A percentile compares a stretch with the other conserved stretches of the same genome.
Conservation (phyloP, 2,113 vertebrate species). For the Blennius ocellaris region DNA sequence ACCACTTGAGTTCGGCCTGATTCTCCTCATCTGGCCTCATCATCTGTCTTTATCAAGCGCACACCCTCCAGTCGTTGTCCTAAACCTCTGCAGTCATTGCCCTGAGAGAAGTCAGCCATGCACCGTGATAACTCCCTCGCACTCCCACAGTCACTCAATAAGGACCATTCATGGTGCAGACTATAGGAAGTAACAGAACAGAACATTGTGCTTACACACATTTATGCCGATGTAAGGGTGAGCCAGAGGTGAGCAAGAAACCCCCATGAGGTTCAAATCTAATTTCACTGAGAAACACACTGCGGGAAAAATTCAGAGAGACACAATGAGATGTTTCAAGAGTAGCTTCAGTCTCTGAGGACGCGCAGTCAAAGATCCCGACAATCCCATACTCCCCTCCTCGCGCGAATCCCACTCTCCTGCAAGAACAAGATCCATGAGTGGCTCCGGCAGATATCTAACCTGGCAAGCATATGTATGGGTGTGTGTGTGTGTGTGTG, state of each 20-base stretch:
- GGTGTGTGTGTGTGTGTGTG: slow-evolving; percentile 21
- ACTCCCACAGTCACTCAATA: slow-evolving; percentile 67
- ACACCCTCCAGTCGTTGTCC: slow-evolving; percentile 50
- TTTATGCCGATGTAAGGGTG: slow-evolving; percentile 54
- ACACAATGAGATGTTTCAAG: slow-evolving; percentile 68
- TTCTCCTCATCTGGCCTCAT: slow-evolving; percentile 59
- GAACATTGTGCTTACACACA: slow-evolving; percentile 67
- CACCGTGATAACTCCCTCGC: slow-evolving; percentile 54
- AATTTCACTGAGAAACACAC: slow-evolving; percentile 48
- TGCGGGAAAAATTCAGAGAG: slow-evolving; percentile 2
- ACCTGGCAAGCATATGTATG: slow-evolving; percentile 72
- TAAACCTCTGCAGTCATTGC: slow-evolving; percentile 48
- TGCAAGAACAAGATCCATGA: slow-evolving; percentile 68
- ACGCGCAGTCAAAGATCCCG: slow-evolving; percentile 46
- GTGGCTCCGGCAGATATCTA: slow-evolving; percentile 72
- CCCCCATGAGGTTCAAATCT: slow-evolving; percentile 40
- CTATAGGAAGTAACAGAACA: slow-evolving; percentile 63
- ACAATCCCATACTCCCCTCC: slow-evolving; percentile 39
- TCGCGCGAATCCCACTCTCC: slow-evolving; percentile 40
- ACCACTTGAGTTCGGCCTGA: slow-evolving; percentile 42
- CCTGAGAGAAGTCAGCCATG: slow-evolving; percentile 64
- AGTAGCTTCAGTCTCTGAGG: slow-evolving; percentile 53
- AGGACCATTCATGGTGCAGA: slow-evolving; percentile 63
- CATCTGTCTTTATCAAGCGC: slow-evolving; percentile 67
- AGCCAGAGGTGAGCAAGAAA: slow-evolving; percentile 70